These are phyloP conservation scores for Andinoacara biseriatus DNA, from an alignment of 2,113 vertebrate genomes.

Conservation along the genomic window DNA sequence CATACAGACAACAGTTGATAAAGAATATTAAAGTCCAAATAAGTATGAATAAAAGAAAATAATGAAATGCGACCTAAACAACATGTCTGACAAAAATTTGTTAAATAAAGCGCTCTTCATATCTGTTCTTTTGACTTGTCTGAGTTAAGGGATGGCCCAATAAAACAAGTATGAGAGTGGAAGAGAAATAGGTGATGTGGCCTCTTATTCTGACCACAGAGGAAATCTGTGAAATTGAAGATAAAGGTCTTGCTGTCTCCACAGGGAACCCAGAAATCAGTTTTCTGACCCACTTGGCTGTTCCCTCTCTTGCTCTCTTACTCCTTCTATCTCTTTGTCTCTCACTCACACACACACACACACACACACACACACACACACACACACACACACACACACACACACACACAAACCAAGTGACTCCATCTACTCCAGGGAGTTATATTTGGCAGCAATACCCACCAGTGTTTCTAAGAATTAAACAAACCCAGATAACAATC, in stretches of 20 bases:
- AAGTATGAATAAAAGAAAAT: neutral
- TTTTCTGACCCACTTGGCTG: conserved; percentile 75
- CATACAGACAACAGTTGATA: neutral
- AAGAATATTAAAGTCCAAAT: neutral
- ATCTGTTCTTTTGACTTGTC: neutral
- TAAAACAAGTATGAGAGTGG: conserved; percentile 39
- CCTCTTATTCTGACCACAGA: conserved; percentile 63
- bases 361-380: neutral
- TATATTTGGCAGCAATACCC: conserved; percentile 58
- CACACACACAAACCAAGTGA: conserved; percentile 12
- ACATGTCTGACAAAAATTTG: neutral
- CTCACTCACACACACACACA: conserved; percentile 9
- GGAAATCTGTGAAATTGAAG: conserved; percentile 70
- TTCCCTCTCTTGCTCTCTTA: neutral
- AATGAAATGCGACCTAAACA: neutral
- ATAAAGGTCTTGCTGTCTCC: conserved; percentile 67
- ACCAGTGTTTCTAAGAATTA: conserved; percentile 59
- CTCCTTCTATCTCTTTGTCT: neutral
- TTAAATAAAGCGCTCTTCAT: conserved; percentile 16
- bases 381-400: conserved; percentile 9
- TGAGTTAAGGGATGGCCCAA: conserved; percentile 48
- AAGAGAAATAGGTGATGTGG: conserved; percentile 51
- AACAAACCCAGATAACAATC: conserved; percentile 64
- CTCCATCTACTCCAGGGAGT: conserved; percentile 31
- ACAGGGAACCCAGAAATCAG: conserved; percentile 58